Conservation (phyloP, 2,797 vertebrate genomes). For the Dryobates pubescens region DNA sequence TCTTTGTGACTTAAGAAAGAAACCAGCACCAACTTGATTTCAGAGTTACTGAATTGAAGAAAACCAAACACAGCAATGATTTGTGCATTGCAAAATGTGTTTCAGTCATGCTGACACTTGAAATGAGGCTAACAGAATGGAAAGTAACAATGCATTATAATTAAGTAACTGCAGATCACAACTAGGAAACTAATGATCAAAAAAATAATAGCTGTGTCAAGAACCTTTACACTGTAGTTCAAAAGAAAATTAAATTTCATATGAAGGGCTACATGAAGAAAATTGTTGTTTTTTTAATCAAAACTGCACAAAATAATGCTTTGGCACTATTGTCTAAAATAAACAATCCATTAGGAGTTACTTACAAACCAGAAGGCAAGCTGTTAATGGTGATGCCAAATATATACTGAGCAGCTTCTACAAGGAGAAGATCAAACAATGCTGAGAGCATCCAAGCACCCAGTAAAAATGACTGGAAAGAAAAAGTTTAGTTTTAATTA, state of each 20-base stretch:
- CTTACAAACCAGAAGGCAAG: conserved; percentile 96
- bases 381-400: conserved; percentile 86
- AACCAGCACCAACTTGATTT: neutral
- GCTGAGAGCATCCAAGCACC: conserved; percentile 91
- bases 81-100: neutral
- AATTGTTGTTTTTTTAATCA: neutral
- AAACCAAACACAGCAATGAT: neutral
- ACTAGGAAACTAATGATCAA: neutral
- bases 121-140: neutral
- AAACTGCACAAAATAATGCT: neutral
- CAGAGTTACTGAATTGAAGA: neutral
- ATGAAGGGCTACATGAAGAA: neutral
- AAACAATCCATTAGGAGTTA: conserved; percentile 58
- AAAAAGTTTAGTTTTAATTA: conserved; percentile 17
- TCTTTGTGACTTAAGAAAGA: neutral
- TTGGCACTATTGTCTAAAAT: neutral
- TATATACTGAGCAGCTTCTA: conserved; percentile 80
- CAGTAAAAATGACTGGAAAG: conserved; percentile 90
- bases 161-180: neutral
- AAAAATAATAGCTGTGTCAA: neutral
- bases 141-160: neutral
- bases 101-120: neutral
- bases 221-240: neutral
- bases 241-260: neutral
- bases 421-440: conserved; percentile 87